Conservation (phyloP, 2,888 invertebrate species). For the Tortricodes alternella region DNA sequence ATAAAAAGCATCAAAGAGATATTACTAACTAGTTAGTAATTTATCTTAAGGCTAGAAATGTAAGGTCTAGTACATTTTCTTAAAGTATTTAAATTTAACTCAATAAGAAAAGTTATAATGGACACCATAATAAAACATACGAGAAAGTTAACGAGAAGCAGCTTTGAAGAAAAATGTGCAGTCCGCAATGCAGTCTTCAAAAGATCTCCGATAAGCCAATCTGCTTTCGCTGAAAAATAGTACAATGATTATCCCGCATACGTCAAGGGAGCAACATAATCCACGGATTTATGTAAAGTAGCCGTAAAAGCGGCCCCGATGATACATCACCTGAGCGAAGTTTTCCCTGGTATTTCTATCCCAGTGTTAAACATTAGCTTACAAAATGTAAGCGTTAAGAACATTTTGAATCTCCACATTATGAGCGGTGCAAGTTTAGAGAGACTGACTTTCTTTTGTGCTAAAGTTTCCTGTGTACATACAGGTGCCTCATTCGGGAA, state of each 20-base stretch:
- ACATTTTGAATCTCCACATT: constrained; percentile 32
- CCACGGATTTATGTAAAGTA: constrained; percentile 19
- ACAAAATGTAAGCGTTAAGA: constrained; percentile 41
- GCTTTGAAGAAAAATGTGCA: too few relatives aligned
- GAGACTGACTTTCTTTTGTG: neutral
- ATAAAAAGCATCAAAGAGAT: neutral
- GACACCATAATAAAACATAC: too few relatives aligned
- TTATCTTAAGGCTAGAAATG: too few relatives aligned
- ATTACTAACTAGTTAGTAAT: too few relatives aligned
- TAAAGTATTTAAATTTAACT: too few relatives aligned
- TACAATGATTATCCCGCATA: constrained; percentile 16
- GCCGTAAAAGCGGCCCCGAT: constrained; percentile 24
- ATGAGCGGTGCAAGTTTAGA: constrained; percentile 19
- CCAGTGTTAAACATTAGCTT: constrained; percentile 42
- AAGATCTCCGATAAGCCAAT: neutral
- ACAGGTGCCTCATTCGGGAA: too few relatives aligned
- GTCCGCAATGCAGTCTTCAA: too few relatives aligned
- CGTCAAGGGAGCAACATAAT: constrained; percentile 20
- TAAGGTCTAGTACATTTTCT: too few relatives aligned
- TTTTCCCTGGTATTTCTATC: constrained; percentile 39
- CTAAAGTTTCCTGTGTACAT: too few relatives aligned
- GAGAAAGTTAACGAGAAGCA: too few relatives aligned
- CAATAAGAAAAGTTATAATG: too few relatives aligned
- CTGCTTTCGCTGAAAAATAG: neutral
- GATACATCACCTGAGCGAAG: constrained; percentile 38